Evolutionary conservation across 1,140 invertebrate genomes (phyloP), one percentile per base, ranked within the genome.

Genomic region (Zaprionus kolodkinae): DNA sequence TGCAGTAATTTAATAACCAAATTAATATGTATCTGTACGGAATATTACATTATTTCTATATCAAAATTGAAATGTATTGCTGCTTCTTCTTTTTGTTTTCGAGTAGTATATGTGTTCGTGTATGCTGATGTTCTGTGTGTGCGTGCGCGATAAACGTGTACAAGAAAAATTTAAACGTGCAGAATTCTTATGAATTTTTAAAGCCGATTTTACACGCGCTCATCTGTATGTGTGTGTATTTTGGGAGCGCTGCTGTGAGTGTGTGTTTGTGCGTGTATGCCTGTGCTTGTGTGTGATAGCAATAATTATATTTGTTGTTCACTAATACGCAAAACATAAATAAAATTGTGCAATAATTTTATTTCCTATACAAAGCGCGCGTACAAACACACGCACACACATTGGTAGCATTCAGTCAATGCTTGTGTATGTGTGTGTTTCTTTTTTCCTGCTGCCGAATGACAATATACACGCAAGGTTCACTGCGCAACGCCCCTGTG

Each of bases 141-240:
- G 69, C 57, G 81, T 76, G 64, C 55, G 81, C 81, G 73, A 85
- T 84, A 80, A 85, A 85, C 81, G 81, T 85, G 81, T 85, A 84
- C 81, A 85, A 77, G 74, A 85, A 85, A 79, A 85, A 85, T 81
- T 86, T 78, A 81, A 86, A 85, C 82, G 82, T 85, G 82, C 82
- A 76, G 79, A 86, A 82, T 87, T 80, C 66, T 63, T 69, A 76
- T 86, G 70, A 86, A 75, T 78, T 86, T 74, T 85, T 81, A 85
- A 85, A 85, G 81, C 74, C 78, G 74, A 84, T 77, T 76, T 45
- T 81, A 78, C 70, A 78, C 72, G 65, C 45, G 52, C 33, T 15
- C 40, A 50, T 71, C 17, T 68, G 55, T 56, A 12, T 52, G 36
- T n/a, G 40, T 45, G 45, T 50, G 45, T 50, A 50, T 50, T 50